Percentiles rank a stretch among this genome's conserved stretches.
Evolutionary conservation across 2,113 vertebrate species (phyloP).

Genomic region (Scytalopus superciliaris): DNA sequence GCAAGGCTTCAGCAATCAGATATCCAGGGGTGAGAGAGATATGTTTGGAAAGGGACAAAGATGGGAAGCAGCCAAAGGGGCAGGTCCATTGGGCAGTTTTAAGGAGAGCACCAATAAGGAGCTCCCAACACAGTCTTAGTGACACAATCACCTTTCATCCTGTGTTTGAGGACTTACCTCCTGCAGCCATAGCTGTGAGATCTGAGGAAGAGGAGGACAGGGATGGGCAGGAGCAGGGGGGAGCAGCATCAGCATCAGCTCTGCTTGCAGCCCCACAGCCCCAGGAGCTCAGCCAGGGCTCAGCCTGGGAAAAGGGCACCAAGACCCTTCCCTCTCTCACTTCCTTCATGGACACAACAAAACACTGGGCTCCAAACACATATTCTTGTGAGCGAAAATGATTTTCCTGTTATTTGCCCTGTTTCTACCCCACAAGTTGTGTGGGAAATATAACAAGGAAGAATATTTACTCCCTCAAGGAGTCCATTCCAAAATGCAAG

Average conservation of each 20-base stretch:
- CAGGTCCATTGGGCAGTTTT: not conserved
- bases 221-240: not conserved
- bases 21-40: not conserved
- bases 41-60: not conserved
- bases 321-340: not conserved
- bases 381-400: not conserved
- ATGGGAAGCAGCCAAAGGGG: not conserved
- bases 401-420: not conserved
- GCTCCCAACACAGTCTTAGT: not conserved
- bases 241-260: too few relatives aligned
- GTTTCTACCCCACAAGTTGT: fast-evolving
- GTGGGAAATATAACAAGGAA: not conserved
- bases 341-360: not conserved
- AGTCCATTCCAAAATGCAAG: not conserved
- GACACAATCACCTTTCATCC: not conserved
- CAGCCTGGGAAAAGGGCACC: not conserved
- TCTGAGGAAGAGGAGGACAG: not conserved
- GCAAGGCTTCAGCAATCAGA: not conserved
- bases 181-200: not conserved
- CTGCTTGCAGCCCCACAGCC: not conserved
- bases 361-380: not conserved
- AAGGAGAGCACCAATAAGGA: not conserved
- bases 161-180: not conserved
- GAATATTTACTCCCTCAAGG: not conserved
- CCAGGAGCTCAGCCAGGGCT: not conserved